Base-by-base conservation (phyloP, 2,888 invertebrate genomes). In the Stomorhina lunata region DNA sequence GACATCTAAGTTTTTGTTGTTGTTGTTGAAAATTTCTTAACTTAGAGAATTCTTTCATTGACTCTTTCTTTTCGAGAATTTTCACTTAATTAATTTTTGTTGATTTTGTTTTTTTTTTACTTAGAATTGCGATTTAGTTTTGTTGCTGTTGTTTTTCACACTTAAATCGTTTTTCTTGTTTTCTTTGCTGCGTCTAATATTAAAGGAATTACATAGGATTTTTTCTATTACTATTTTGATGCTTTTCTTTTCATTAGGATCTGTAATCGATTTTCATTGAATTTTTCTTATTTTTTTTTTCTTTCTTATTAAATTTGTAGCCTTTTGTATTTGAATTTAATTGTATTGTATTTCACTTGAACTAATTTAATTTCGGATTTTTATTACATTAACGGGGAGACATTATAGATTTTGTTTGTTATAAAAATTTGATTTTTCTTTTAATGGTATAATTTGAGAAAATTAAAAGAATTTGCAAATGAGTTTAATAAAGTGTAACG, bases 51-150 rank as follows among this genome's bases (percentile, higher is more conserved):
- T 65, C 57, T 66, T 6, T 43, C 27, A 22, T 37, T 50, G n/a
- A 22, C 29, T 61, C 32, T n/a, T 29, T 34, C 45, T 55, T 55
- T n/a, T n/a, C n/a, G n/a, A n/a, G n/a, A 20, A 34, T 63, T 25
- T 50, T 48, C 27, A 61, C 61, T 68, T 80, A 37, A 73, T 77
- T 53, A 61, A 59, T 34, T 66, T 75, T 75, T 25, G 45, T 12
- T 75, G 10, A 37, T 43, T 55, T 63, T 29, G 6, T 22, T 45
- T 75, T 53, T 50, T 53, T 32, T 9, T 29, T 29, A 17, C 50
- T 48, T 10, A 20, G 29, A n/a, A 48, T 59, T 34, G 22, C 17
- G 0, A 9, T 22, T 25, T 50, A 15, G 9, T 22, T 7, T 53
- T 45, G 17, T 40, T 17, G 43, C 15, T 48, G 10, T 2, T 20